Percentiles rank a stretch among this genome's conserved stretches.
Conservation (phyloP, 2,888 invertebrate species). For the Rhagium mordax region DNA sequence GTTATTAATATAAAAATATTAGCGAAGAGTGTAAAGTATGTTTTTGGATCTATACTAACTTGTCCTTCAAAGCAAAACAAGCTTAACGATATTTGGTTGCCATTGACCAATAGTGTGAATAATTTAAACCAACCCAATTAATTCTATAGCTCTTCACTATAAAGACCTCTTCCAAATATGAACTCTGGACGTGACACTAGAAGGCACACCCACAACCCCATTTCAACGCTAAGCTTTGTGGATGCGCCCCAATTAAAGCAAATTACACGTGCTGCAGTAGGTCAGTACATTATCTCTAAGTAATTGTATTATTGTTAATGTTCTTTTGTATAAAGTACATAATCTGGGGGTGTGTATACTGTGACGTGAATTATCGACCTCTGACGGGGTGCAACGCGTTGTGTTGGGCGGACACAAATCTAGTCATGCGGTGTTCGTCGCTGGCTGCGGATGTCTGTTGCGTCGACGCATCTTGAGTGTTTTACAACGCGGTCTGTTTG, state of each 20-base stretch:
- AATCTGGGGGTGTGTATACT: slow-evolving; percentile 46
- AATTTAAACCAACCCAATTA: background rate
- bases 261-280: background rate
- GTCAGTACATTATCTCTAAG: slow-evolving; percentile 30
- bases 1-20: no score
- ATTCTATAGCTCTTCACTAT: no score
- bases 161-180: no score
- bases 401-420: slow-evolving; percentile 53
- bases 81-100: background rate
- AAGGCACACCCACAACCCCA: background rate
- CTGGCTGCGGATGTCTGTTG: slow-evolving; percentile 61
- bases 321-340: slow-evolving; percentile 16
- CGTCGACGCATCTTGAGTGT: slow-evolving; percentile 50
- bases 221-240: background rate
- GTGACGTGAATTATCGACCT: slow-evolving; percentile 61
- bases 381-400: slow-evolving; percentile 58
- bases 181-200: background rate
- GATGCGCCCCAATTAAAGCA: slow-evolving; percentile 3
- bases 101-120: background rate
- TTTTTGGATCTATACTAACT: no score
- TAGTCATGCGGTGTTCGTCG: slow-evolving; percentile 67
- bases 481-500: slow-evolving; percentile 29
- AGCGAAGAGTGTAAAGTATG: no score
- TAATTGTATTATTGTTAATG: slow-evolving; percentile 30
- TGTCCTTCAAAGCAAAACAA: background rate